Evolutionary conservation across 2,888 invertebrate genomes (phyloP), one percentile per base, ranked within the genome.

Genomic region (Caenorhabditis zanzibari): DNA sequence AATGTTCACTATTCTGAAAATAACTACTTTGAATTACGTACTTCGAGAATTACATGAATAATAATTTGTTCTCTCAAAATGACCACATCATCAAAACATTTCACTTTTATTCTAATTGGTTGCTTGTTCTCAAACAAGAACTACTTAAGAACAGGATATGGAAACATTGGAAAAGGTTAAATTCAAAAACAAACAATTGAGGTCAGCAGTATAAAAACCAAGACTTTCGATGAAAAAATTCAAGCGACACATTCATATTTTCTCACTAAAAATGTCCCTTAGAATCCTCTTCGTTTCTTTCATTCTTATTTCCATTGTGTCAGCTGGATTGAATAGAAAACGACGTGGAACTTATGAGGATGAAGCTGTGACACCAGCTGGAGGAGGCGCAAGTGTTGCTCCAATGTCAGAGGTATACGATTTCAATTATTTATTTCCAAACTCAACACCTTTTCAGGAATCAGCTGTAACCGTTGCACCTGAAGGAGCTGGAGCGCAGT

Each of bases 301-400:
- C 22, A 4, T 63, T 22, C 49, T 61, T 22, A 22, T 75, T 19
- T 58, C 47, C 16, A 6, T 61, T 3, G 77, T 44, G 9, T 22
- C 64, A 14, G 72, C 72, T 47, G 66, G 58, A 14, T 22, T 66
- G 49, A 54, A 16, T 59, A 49, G 76, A 35, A 72, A 32, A 44
- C 52, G 76, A 64, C 68, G 68, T 26, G 68, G 84, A n/a, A 71
- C 81, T 10, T 87, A 87, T 59, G 87, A 85, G 66, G 87, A 87
- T 54, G 87, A 87, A 56, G 68, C 81, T 12, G 81, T 84, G 16
- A 81, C 82, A 16, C 85, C 87, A 0, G 82, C 76, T 5, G 73
- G 63, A 12, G 86, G 81, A 16, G 81, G 73, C 16, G 83, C 77
- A 19, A 72, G 80, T 58, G 61, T 56, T 35, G 81, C 74, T 22